These are phyloP conservation scores for Haemorhous mexicanus DNA, from an alignment of 2,113 vertebrate species.

Conservation along the genomic window DNA sequence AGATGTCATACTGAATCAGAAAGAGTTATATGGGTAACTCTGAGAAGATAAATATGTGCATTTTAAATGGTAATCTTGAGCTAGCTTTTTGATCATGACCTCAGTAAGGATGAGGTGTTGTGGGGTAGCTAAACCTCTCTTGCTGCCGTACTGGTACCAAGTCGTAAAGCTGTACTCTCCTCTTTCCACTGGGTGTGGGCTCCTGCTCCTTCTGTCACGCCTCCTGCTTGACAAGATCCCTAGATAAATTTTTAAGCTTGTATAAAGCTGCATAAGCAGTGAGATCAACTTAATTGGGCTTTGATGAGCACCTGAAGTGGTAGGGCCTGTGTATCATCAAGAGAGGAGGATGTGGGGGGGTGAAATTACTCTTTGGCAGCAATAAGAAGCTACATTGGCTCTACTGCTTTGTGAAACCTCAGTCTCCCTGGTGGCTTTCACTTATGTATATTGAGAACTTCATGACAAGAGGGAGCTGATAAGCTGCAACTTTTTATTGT, in stretches of 20 bases:
- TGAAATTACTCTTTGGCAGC: background rate
- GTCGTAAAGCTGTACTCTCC: background rate
- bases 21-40: background rate
- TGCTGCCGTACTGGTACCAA: background rate
- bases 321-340: background rate
- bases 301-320: background rate
- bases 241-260: background rate
- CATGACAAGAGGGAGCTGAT: background rate
- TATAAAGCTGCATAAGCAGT: background rate
- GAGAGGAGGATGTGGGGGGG: background rate
- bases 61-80: background rate
- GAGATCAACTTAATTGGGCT: background rate
- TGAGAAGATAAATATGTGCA: background rate
- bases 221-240: background rate
- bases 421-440: background rate
- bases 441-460: background rate
- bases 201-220: background rate
- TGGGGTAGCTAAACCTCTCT: background rate
- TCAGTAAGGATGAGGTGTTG: background rate
- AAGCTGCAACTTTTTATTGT: background rate
- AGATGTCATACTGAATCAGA: background rate
- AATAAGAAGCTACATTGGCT: background rate
- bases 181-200: background rate
- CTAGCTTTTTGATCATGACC: background rate
- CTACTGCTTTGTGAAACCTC: background rate